A percentile compares a stretch with the other conserved stretches of the same genome.
phyloP scores from a whole-genome alignment of 1,140 invertebrate genomes.

The Dreissena rostriformis region DNA sequence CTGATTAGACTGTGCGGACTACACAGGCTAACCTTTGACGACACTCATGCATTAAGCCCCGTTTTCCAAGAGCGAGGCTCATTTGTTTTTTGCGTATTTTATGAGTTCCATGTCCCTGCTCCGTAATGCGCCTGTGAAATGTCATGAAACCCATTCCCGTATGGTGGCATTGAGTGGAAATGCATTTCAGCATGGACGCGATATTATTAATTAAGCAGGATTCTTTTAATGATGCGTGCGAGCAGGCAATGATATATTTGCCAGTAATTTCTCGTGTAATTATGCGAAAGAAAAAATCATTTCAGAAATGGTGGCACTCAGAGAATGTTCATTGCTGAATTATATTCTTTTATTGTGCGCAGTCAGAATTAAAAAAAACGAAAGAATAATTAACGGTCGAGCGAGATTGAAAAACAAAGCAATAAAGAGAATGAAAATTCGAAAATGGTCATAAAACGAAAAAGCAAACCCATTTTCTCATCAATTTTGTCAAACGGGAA shows the following conservation, averaged over 20 bases:
- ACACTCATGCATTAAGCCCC: too few species aligned
- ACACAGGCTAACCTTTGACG: too few species aligned
- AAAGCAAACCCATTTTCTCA: slow-evolving; percentile 52
- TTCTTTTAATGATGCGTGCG: slow-evolving; percentile 37
- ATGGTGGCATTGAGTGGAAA: too few species aligned
- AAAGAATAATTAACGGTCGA: slow-evolving; percentile 53
- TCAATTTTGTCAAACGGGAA: slow-evolving; percentile 7
- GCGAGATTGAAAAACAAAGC: slow-evolving; percentile 55
- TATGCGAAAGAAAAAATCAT: slow-evolving; percentile 54
- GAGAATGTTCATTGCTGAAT: slow-evolving; percentile 45
- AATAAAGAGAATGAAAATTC: slow-evolving; percentile 58
- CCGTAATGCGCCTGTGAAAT: too few species aligned
- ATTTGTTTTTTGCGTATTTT: too few species aligned
- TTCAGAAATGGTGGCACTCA: slow-evolving; percentile 43
- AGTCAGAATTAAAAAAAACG: slow-evolving; percentile 43
- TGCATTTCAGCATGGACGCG: not conserved
- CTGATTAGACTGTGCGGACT: too few species aligned
- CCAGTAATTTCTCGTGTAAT: slow-evolving; percentile 54
- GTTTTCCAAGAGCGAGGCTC: too few species aligned
- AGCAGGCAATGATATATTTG: slow-evolving; percentile 45
- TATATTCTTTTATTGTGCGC: slow-evolving; percentile 55
- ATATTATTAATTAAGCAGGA: slow-evolving; percentile 54
- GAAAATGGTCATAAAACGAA: slow-evolving; percentile 55
- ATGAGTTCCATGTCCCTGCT: too few species aligned
- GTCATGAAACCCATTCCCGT: too few species aligned